Conservation (phyloP, 2,113 vertebrate species). For the Pterocles orientalis region DNA sequence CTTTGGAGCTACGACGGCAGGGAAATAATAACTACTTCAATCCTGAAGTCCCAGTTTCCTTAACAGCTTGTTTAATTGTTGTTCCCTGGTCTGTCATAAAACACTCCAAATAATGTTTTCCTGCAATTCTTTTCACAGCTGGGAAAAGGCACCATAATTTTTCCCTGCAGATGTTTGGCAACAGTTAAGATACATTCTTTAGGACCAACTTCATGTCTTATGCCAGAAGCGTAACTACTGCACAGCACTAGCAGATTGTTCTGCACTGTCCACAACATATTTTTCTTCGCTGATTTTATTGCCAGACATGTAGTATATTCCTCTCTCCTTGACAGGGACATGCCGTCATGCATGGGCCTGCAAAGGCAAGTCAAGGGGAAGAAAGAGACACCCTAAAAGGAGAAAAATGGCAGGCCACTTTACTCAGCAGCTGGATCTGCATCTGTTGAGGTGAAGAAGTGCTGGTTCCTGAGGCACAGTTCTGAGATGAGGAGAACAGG, state of each 20-base stretch:
- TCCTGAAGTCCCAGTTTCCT: not conserved
- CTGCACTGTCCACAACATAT: not conserved
- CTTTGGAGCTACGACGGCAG: not conserved
- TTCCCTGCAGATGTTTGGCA: not conserved
- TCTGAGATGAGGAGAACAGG: not conserved
- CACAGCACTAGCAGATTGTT: not conserved
- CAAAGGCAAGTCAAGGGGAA: not conserved
- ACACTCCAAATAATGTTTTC: not conserved
- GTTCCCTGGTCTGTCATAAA: not conserved
- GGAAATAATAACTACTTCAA: not conserved
- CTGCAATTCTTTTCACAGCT: not conserved
- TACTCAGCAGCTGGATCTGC: not conserved
- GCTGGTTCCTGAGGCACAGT: not conserved
- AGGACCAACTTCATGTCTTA: not conserved
- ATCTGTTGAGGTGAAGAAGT: not conserved
- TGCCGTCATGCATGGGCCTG: not conserved
- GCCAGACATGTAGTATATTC: not conserved
- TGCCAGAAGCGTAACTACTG: not conserved
- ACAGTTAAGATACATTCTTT: not conserved
- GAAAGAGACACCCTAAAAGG: not conserved
- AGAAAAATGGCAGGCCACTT: not conserved
- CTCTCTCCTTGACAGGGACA: not conserved
- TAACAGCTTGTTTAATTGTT: not conserved
- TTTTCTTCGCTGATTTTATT: not conserved
- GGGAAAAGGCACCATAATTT: not conserved